Base-by-base conservation (phyloP, 1,140 invertebrate species). In the Anadara kagoshimensis region DNA sequence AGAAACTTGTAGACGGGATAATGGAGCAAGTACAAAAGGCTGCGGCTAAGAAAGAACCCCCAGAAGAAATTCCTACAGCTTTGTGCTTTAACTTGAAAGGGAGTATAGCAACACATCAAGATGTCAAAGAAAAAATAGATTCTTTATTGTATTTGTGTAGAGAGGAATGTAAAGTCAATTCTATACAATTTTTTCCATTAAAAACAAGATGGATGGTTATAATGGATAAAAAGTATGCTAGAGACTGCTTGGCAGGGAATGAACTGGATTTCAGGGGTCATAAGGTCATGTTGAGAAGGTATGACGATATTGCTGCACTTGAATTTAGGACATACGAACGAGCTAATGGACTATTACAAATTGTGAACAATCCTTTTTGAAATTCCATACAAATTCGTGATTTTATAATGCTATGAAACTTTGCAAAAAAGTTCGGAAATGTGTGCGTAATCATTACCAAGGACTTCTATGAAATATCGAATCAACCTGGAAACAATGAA, bases 261-360 rank as follows among this genome's bases (percentile, higher is more conserved):
- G 51, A 69, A 36, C n/a, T 80, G 14, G 20, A 51, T 18, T 54
- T 80, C n/a, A 54, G 61, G 43, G 70, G 62, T 14, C 49, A 51
- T 41, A 41, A 18, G 10, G 72, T 73, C 10, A 22, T 54, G 0
- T 26, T 80, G 18, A 26, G 66, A 16, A 54, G 69, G 1, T 80
- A 77, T 72, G 75, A 80, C 36, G 75, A 73, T 65, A 61, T 80
- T 1, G 63, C 65, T n/a, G 43, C 45, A 14, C 49, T 57, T 47
- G 78, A 80, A 18, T 80, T 69, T 49, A 69, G 57, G 43, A 65
- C 74, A n/a, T 75, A 73, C 62, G 24, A 71, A 3, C 65, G 78
- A 59, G 53, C 58, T 12, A 57, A 56, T 29, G 68, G 71, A 45
- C 57, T 76, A 4, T 54, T 76, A 26, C 68, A 73, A 47, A 68